These are phyloP conservation scores for Odontamblyopus lacepedii DNA, from an alignment of 2,797 vertebrate species.

Conservation along the genomic window DNA sequence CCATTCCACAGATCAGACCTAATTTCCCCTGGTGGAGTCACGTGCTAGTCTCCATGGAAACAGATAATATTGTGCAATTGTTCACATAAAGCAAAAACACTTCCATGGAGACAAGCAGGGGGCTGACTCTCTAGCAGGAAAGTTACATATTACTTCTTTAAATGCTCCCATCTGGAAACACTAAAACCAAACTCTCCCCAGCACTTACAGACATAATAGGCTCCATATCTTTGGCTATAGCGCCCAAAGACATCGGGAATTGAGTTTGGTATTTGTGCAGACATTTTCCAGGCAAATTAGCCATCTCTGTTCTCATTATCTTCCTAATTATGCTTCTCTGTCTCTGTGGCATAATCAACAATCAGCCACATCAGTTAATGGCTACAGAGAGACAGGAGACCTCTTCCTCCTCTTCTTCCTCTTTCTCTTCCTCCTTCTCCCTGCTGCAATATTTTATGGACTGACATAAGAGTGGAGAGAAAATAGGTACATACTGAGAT, in stretches of 20 bases:
- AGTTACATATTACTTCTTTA: neutral
- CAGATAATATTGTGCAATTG: neutral
- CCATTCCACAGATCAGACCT: no score
- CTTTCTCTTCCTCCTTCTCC: neutral
- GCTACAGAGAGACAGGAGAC: slow-evolving; percentile 50
- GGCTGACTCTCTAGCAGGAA: neutral
- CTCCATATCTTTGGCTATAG: slow-evolving; percentile 8
- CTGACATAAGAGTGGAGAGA: slow-evolving; percentile 12
- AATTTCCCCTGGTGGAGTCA: neutral
- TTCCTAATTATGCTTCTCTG: slow-evolving; percentile 69
- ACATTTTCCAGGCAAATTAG: slow-evolving; percentile 70
- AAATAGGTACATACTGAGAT: slow-evolving; percentile 7
- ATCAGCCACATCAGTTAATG: slow-evolving; percentile 73
- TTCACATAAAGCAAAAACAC: neutral
- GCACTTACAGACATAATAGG: slow-evolving; percentile 40
- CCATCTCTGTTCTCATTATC: slow-evolving; percentile 75
- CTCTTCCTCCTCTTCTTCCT: no score
- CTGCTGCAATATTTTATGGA: slow-evolving; percentile 13
- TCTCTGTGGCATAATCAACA: slow-evolving; percentile 75
- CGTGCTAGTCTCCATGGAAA: neutral
- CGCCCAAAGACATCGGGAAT: slow-evolving; percentile 47
- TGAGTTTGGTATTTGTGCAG: slow-evolving; percentile 55
- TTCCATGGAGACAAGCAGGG: neutral
- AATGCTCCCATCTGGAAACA: slow-evolving; percentile 4
- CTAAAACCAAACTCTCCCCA: slow-evolving; percentile 41